Evolutionary conservation across 2,797 vertebrate species (phyloP), one percentile per base, ranked within the genome.

Genomic region (Sebastes diaconus): DNA sequence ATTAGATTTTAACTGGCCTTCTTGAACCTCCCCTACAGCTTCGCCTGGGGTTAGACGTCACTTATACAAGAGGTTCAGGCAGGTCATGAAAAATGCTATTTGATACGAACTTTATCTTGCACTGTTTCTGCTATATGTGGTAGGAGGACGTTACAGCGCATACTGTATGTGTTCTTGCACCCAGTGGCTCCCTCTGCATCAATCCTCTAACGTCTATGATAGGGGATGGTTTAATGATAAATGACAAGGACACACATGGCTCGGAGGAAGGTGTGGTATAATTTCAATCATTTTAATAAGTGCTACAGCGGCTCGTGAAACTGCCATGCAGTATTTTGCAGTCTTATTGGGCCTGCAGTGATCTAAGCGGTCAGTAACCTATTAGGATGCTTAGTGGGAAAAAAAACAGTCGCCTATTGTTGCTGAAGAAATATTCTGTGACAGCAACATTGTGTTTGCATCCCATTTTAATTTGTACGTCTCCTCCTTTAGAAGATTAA

Each of bases 11-110:
- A 84, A 77, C 68, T 65, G 75, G 42, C 60, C 52, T 32, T 69
- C 27, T 69, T 71, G 24, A 73, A 84, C 73, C 73, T 81, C 42
- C 84, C 83, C 84, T 50, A 10, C 57, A 88, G 92, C 84, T 58
- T 73, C 8, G 88, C 90, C 87, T 25, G 34, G 13, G 89, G 91
- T 86, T 73, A 80, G 25, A 68, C 12, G 68, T 85, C 81, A 89
- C 83, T 90, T 82, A 88, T 84, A 81, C 58, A 46, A 2, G 18
- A 52, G 79, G 81, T 86, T 83, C 79, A 80, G 87, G 73, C 46
- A 65, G 55, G 76, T 91, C 84, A 84, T 90, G 76, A 92, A 93
- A 93, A 90, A 92, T 91, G 88, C 83, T 88, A 25, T 84, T 90
- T 90, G 84, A 94, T 87, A 54, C 12, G 13, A 22, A 69, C 63